Evolutionary conservation across 2,113 vertebrate genomes (phyloP).

Genomic region (Mastomys natalensis): DNA sequence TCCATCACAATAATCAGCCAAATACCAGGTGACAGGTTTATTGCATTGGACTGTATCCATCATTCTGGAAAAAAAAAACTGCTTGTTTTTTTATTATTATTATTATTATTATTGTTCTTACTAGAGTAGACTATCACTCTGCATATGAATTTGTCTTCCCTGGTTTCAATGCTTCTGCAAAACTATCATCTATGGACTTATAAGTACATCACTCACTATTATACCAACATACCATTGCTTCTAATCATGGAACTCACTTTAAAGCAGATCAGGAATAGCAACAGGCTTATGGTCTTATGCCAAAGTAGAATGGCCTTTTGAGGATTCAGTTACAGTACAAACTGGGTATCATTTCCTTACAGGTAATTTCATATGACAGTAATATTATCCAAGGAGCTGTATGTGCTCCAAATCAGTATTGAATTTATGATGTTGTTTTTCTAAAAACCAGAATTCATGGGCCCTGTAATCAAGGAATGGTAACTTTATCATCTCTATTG

Average conservation of each 20-base stretch:
- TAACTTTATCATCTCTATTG: not conserved
- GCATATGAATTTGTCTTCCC: not conserved
- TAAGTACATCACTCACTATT: not conserved
- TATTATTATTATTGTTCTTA: too few relatives aligned
- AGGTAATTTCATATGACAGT: not conserved
- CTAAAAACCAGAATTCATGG: not conserved
- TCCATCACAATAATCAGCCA: not conserved
- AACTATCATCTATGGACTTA: not conserved
- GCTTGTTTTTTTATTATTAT: too few relatives aligned
- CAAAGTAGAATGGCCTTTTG: not conserved
- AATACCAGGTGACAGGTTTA: not conserved
- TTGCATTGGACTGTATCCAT: not conserved
- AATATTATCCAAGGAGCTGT: not conserved
- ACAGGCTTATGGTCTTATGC: not conserved
- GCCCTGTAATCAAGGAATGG: not conserved
- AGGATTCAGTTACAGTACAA: not conserved
- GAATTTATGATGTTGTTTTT: not conserved
- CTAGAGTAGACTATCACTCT: not conserved
- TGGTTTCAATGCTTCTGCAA: not conserved
- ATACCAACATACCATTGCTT: not conserved
- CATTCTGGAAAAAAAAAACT: not conserved
- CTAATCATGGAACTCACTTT: not conserved
- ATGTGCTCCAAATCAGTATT: not conserved
- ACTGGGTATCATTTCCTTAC: not conserved
- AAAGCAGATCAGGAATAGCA: not conserved